These are phyloP conservation scores for Schizaphis graminum DNA, from an alignment of 2,888 invertebrate species.

Conservation along the genomic window DNA sequence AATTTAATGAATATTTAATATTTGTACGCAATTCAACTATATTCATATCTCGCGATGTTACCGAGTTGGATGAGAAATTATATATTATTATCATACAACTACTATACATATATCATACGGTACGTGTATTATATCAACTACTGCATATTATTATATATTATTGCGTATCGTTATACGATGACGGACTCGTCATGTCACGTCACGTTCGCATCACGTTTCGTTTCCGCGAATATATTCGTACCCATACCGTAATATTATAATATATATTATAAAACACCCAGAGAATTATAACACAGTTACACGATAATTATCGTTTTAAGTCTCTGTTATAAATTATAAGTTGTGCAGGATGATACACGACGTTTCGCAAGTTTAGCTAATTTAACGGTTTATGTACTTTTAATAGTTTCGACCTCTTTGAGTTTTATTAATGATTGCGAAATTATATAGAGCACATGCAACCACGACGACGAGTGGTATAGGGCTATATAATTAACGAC, in stretches of 20 bases:
- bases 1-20: no score
- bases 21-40: no score
- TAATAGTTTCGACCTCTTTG: slow-evolving; percentile 39
- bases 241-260: not conserved
- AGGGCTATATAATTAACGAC: slow-evolving; percentile 27
- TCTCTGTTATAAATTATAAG: slow-evolving; percentile 34
- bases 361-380: slow-evolving; percentile 38
- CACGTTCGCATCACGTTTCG: not conserved
- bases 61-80: not conserved
- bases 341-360: not conserved
- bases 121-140: not conserved
- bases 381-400: slow-evolving; percentile 39
- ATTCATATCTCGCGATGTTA: no score
- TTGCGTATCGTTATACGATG: not conserved
- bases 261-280: not conserved
- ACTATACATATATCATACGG: not conserved
- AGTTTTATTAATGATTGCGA: slow-evolving; percentile 45
- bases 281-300: not conserved
- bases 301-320: slow-evolving; percentile 34
- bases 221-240: not conserved
- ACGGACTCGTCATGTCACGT: not conserved
- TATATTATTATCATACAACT: not conserved
- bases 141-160: not conserved
- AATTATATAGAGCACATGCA: slow-evolving; percentile 33
- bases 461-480: not conserved